Conservation (phyloP, 1,140 invertebrate species). For the Augochlora pura region DNA sequence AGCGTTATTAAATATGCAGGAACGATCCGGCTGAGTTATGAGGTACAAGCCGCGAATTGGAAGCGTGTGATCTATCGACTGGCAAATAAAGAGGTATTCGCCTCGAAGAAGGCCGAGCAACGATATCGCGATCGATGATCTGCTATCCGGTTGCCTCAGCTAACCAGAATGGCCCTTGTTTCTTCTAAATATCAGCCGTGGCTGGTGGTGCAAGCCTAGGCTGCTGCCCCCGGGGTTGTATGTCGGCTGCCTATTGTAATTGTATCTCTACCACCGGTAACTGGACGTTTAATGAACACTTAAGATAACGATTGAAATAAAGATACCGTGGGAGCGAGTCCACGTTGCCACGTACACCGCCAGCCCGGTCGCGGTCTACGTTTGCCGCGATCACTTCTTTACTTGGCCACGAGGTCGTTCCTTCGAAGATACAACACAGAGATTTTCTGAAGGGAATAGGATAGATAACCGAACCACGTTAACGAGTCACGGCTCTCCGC, state of each 20-base stretch:
- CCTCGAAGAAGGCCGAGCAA: conserved; percentile 35
- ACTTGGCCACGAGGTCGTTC: conserved; percentile 11
- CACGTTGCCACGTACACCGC: not conserved
- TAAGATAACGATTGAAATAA: conserved; percentile 49
- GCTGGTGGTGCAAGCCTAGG: conserved; percentile 11
- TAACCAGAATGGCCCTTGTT: conserved; percentile 33
- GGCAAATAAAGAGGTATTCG: conserved; percentile 50
- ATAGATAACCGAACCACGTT: conserved; percentile 24
- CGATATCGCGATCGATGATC: conserved; percentile 52
- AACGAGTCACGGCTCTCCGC: conserved; percentile 42
- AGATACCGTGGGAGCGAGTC: conserved; percentile 41
- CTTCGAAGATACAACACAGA: conserved; percentile 27
- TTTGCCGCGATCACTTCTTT: conserved; percentile 29
- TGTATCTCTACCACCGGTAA: conserved; percentile 16
- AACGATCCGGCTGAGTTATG: conserved; percentile 39
- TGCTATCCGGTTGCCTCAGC: conserved; percentile 42
- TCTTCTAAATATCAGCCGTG: conserved; percentile 35
- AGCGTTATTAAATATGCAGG: conserved; percentile 44
- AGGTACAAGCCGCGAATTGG: conserved; percentile 46
- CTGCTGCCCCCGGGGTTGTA: conserved; percentile 19
- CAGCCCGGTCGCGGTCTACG: not conserved
- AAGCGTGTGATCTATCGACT: conserved; percentile 48
- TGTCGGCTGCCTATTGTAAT: conserved; percentile 32
- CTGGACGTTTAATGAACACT: conserved; percentile 46
- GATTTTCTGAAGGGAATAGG: conserved; percentile 16